Evolutionary conservation across 2,797 vertebrate genomes (phyloP).

Genomic region (Esox lucius): DNA sequence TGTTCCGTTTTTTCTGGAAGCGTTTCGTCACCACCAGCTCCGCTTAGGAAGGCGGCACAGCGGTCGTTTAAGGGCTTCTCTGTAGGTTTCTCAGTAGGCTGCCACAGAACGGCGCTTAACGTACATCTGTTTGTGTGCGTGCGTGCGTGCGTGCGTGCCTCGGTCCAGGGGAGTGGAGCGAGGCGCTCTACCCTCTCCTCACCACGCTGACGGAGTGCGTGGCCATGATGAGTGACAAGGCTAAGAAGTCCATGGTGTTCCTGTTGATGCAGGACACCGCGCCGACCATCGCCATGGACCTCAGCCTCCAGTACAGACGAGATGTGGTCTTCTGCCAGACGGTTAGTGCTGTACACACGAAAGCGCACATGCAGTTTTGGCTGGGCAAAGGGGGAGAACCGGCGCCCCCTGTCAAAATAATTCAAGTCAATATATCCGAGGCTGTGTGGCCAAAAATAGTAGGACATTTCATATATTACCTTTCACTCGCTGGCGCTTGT

Average conservation of each 20-base stretch:
- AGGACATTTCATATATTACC: too few species aligned
- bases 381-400: too few species aligned
- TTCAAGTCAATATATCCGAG: too few species aligned
- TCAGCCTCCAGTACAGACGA: conserved; percentile 85
- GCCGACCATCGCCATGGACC: conserved; percentile 82
- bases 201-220: conserved; percentile 88
- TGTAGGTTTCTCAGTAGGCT: too few species aligned
- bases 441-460: too few species aligned
- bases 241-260: conserved; percentile 91
- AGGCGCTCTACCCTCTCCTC: conserved; percentile 87
- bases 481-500: too few species aligned
- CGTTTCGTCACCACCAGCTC: background rate
- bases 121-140: conserved; percentile 9
- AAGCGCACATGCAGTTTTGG: background rate
- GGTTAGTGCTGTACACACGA: conserved; percentile 64
- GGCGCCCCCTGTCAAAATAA: too few species aligned
- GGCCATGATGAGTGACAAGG: conserved; percentile 91
- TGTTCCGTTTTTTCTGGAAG: background rate
- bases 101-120: background rate
- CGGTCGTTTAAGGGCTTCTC: background rate
- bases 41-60: background rate
- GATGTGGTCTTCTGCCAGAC: conserved; percentile 93
- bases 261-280: conserved; percentile 89
- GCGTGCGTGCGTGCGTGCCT: conserved; percentile 13
- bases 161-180: conserved; percentile 86